Conservation (phyloP, 2,797 vertebrate species). For the Danionella dracula region DNA sequence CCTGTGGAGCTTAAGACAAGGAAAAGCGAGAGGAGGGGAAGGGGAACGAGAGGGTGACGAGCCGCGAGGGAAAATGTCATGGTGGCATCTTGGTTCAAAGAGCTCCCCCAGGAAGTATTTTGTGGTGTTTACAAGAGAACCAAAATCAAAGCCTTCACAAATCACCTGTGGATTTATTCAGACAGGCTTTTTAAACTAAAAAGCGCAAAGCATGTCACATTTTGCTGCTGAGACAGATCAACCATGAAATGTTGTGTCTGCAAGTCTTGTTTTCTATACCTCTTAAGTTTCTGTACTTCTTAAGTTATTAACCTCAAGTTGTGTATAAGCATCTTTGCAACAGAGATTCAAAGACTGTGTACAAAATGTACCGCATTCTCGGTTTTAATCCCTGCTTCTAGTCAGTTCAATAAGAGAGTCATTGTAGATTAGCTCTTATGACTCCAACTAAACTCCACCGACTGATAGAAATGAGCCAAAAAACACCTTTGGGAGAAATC, state of each 20-base stretch:
- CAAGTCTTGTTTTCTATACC: too few relatives aligned
- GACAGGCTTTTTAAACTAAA: neutral
- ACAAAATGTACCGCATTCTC: too few relatives aligned
- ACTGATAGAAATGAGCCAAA: too few relatives aligned
- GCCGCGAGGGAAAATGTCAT: conserved; percentile 24
- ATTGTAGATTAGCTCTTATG: too few relatives aligned
- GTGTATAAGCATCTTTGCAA: too few relatives aligned
- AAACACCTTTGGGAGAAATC: too few relatives aligned
- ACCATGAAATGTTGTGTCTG: conserved; percentile 29
- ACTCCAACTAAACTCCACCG: too few relatives aligned
- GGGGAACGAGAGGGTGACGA: conserved; percentile 24
- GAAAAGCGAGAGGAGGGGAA: conserved; percentile 42
- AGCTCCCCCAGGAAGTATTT: conserved; percentile 18
- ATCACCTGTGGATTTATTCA: conserved; percentile 20
- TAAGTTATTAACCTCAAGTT: too few relatives aligned
- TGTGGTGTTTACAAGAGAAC: conserved; percentile 9
- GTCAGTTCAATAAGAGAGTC: too few relatives aligned
- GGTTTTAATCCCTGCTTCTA: too few relatives aligned
- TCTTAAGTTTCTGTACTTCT: too few relatives aligned
- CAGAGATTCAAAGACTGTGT: too few relatives aligned
- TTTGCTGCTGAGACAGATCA: neutral
- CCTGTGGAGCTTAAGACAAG: conserved; percentile 55
- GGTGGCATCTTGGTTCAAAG: conserved; percentile 2
- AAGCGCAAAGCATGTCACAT: neutral
- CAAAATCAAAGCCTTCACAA: conserved; percentile 3